These are phyloP conservation scores for Acrocephalus kingi DNA, from an alignment of 2,113 vertebrate genomes.

Conservation along the genomic window DNA sequence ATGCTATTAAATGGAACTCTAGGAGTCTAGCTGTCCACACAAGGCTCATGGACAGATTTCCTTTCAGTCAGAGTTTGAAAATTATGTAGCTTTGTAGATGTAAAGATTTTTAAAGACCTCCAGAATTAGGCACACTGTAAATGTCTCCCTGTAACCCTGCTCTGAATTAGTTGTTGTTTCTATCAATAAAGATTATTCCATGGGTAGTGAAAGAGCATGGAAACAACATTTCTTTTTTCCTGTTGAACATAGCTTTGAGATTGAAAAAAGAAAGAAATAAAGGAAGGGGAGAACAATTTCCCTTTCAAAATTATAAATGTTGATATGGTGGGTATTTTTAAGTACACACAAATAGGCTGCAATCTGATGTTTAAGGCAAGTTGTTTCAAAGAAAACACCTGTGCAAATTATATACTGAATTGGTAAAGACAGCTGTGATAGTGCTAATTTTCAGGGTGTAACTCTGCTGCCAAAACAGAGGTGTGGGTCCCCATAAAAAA, in stretches of 20 bases:
- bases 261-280: not conserved
- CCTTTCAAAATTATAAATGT: not conserved
- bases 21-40: not conserved
- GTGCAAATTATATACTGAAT: not conserved
- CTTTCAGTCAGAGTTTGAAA: not conserved
- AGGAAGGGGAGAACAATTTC: not conserved
- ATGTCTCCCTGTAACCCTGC: not conserved
- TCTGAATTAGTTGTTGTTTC: not conserved
- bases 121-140: not conserved
- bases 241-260: not conserved
- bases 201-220: not conserved
- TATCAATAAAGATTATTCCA: not conserved
- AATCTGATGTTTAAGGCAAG: not conserved
- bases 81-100: not conserved
- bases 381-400: constrained; percentile 1
- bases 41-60: not conserved
- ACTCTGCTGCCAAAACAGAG: constrained; percentile 25
- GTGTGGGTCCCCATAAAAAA: not conserved
- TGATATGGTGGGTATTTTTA: not conserved
- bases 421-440: constrained; percentile 5
- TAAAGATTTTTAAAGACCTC: not conserved
- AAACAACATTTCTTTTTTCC: not conserved
- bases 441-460: constrained; percentile 33
- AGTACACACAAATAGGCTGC: not conserved
- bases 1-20: not conserved